Evolutionary conservation across 2,113 vertebrate species (phyloP).

Genomic region (Proteles cristata): DNA sequence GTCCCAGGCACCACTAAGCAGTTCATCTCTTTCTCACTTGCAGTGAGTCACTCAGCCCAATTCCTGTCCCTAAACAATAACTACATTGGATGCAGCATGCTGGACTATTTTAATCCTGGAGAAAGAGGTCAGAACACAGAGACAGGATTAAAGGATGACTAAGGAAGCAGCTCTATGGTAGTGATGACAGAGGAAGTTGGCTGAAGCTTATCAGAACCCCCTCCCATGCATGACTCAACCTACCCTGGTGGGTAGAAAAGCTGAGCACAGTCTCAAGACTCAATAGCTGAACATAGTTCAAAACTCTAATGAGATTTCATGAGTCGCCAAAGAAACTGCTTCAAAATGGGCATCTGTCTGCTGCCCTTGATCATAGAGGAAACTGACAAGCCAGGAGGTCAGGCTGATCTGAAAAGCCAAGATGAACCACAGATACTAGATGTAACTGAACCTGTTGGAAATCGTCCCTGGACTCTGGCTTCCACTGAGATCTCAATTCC

Average conservation of each 20-base stretch:
- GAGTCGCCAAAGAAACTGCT: not conserved
- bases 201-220: not conserved
- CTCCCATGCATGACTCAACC: conserved; percentile 41
- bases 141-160: conserved; percentile 51
- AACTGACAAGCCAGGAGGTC: conserved; percentile 2
- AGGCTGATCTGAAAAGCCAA: not conserved
- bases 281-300: not conserved
- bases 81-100: not conserved
- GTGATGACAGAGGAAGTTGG: not conserved
- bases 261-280: not conserved
- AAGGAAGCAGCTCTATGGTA: conserved; percentile 11
- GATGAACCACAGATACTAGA: not conserved
- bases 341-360: not conserved
- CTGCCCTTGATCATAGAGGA: not conserved
- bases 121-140: conserved; percentile 66
- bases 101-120: conserved; percentile 66
- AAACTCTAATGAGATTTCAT: not conserved
- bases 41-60: conserved; percentile 45
- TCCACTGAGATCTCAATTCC: not conserved
- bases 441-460: not conserved
- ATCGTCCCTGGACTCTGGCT: not conserved
- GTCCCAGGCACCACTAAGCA: not conserved
- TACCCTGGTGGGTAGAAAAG: not conserved
- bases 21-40: not conserved
- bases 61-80: conserved; percentile 46